Conservation (phyloP, 1,140 invertebrate genomes). For the Trissolcus basalis region DNA sequence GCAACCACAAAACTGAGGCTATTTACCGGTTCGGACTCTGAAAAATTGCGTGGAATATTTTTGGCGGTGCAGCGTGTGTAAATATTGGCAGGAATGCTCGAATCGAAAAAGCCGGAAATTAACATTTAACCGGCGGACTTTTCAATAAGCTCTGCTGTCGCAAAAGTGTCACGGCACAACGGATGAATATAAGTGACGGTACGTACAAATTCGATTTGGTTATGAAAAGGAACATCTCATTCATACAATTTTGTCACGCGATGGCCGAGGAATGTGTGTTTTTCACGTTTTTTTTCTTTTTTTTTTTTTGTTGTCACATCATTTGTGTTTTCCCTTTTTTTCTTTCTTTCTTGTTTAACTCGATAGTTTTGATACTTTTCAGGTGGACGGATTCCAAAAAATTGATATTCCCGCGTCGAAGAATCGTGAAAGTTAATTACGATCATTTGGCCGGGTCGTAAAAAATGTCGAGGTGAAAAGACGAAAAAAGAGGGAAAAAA, state of each 20-base stretch:
- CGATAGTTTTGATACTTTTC: no score
- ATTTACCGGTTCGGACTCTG: constrained; percentile 21
- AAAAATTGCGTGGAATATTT: constrained; percentile 30
- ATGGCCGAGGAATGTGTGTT: background rate
- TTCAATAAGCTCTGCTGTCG: constrained; percentile 48
- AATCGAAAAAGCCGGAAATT: constrained; percentile 51
- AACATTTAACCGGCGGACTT: constrained; percentile 48
- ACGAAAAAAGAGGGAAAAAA: constrained; percentile 18
- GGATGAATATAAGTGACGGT: constrained; percentile 43
- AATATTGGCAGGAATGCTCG: constrained; percentile 31
- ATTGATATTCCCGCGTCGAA: no score
- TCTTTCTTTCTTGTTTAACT: no score
- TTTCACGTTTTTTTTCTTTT: background rate
- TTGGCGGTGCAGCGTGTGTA: constrained; percentile 17
- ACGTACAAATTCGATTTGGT: constrained; percentile 27
- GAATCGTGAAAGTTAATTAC: no score
- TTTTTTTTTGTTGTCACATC: no score
- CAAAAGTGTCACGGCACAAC: constrained; percentile 46
- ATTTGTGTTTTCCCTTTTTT: no score
- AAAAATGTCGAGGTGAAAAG: constrained; percentile 1
- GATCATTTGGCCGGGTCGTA: no score
- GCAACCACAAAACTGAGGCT: constrained; percentile 11
- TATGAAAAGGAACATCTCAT: constrained; percentile 5
- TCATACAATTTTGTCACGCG: background rate
- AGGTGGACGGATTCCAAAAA: no score